Conservation (phyloP, 1,140 invertebrate genomes). For the Plodia interpunctella region DNA sequence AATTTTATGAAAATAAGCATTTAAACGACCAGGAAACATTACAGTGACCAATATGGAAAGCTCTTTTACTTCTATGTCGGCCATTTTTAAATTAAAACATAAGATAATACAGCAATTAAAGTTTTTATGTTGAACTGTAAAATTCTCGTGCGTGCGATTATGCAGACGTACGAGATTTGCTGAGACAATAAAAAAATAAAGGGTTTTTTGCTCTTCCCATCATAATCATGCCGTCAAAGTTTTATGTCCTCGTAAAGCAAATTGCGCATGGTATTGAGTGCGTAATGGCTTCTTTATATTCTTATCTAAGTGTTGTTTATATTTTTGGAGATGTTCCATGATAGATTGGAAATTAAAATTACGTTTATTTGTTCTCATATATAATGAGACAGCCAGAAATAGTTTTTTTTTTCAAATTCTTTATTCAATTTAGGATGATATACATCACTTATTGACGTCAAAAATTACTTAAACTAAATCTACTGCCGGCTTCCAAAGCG, state of each 20-base stretch:
- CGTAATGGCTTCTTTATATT: constrained; percentile 2
- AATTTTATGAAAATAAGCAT: no score
- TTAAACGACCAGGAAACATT: background rate
- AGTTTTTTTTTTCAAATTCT: no score
- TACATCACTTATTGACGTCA: no score
- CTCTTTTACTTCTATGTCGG: no score
- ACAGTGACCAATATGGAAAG: background rate
- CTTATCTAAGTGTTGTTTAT: background rate
- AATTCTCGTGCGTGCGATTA: constrained; percentile 8
- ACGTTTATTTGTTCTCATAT: no score
- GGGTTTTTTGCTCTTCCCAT: background rate
- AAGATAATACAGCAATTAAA: constrained; percentile 7
- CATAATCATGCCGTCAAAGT: constrained; percentile 11
- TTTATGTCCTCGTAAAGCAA: constrained; percentile 11
- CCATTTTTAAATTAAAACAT: background rate
- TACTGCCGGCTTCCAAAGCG: no score
- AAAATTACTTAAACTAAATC: no score
- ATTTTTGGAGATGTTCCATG: background rate
- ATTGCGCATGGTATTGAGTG: constrained; percentile 5
- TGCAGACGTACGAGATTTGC: constrained; percentile 7
- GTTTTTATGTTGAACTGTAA: constrained; percentile 1
- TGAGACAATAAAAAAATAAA: constrained; percentile 8
- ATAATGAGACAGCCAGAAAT: no score
- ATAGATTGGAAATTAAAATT: background rate
- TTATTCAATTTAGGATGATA: no score